A percentile compares a stretch with the other conserved stretches of the same genome.
phyloP scores from a whole-genome alignment of 2,888 invertebrate genomes.

The Nephrotoma flavescens region DNA sequence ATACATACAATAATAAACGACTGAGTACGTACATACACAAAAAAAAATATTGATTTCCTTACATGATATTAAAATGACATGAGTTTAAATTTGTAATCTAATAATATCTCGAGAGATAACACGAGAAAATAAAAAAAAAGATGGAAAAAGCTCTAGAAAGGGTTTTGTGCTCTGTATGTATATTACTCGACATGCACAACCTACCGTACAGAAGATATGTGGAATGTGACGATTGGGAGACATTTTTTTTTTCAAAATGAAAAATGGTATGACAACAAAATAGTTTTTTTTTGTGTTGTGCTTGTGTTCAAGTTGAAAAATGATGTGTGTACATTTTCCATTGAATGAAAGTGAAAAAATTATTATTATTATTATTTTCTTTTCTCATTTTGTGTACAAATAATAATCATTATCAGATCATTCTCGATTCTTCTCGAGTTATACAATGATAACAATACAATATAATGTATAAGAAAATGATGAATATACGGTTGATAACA shows the following conservation, averaged over 20 bases:
- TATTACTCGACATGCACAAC: not conserved
- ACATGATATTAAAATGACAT: not conserved
- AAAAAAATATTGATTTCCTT: not conserved
- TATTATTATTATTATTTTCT: not conserved
- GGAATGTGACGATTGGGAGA: not conserved
- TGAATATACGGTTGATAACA: not conserved
- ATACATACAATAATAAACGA: not conserved
- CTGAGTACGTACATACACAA: not conserved
- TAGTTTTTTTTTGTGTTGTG: not conserved
- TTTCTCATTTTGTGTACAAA: not conserved
- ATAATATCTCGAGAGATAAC: not conserved
- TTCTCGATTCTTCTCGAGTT: not conserved
- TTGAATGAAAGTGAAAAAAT: not conserved
- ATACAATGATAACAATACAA: not conserved
- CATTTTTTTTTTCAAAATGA: not conserved
- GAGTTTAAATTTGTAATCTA: not conserved
- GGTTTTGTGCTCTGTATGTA: not conserved
- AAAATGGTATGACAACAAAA: not conserved
- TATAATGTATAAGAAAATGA: not conserved
- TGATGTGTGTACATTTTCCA: not conserved
- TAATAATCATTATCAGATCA: not conserved
- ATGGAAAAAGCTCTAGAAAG: not conserved
- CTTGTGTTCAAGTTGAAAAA: not conserved
- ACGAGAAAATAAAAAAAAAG: not conserved
- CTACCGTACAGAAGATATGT: not conserved